These are phyloP conservation scores for Plectrocnemia conspersa DNA, from an alignment of 1,140 invertebrate species.

Conservation along the genomic window DNA sequence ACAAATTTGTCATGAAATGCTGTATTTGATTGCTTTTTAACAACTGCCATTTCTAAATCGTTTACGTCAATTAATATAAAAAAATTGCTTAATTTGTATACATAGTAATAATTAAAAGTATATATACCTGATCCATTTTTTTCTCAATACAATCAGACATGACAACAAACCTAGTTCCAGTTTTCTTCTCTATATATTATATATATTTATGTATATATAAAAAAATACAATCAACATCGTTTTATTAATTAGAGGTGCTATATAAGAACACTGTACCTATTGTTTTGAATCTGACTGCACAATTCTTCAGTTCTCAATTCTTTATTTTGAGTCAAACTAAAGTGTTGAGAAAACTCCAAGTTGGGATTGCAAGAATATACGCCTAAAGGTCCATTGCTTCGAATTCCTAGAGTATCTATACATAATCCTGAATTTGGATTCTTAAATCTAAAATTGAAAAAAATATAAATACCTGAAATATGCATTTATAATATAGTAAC, in stretches of 20 bases:
- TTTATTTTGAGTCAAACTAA: slow-evolving; percentile 65
- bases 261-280: slow-evolving; percentile 37
- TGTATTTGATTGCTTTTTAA: slow-evolving; percentile 21
- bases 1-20: slow-evolving; percentile 19
- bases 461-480: neutral
- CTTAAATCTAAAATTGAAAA: slow-evolving; percentile 41
- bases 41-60: slow-evolving; percentile 23
- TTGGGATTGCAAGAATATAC: slow-evolving; percentile 71
- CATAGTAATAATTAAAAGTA: neutral
- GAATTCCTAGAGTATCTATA: slow-evolving; percentile 73
- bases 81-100: neutral
- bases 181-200: slow-evolving; percentile 37
- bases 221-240: neutral
- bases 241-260: neutral
- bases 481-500: slow-evolving; percentile 16
- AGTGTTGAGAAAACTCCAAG: slow-evolving; percentile 63
- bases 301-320: slow-evolving; percentile 72
- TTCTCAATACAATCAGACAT: slow-evolving; percentile 54
- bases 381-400: slow-evolving; percentile 70
- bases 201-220: too few species aligned
- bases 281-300: slow-evolving; percentile 55
- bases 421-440: slow-evolving; percentile 60
- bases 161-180: slow-evolving; percentile 43
- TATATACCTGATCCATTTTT: slow-evolving; percentile 55
- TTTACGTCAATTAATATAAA: neutral